Base-by-base conservation (phyloP, 2,888 invertebrate genomes). In the Caenorhabditis sp. region DNA sequence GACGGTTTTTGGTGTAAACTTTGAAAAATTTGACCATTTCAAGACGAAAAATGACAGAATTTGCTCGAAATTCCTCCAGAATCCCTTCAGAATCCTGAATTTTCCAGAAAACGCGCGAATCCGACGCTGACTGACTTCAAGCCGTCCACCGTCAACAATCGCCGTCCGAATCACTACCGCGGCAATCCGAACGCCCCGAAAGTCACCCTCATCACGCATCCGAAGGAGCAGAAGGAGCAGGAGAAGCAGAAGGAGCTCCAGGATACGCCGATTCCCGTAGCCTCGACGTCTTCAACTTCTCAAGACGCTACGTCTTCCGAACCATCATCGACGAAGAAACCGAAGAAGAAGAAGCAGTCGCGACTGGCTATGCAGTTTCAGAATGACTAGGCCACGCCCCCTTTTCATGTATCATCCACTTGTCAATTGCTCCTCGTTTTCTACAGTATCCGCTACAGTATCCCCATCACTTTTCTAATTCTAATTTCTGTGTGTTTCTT, bases 81-180 rank as follows among this genome's bases (percentile, higher is more conserved):
- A n/a, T n/a, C n/a, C n/a, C n/a, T 40, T 13, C 40, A 40, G 13
- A 40, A 40, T 13, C 9, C 13, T 13, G 13, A 40, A 11, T 28
- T 20, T 76, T 67, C 32, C 44, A 76, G 76, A 32, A 76, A 53
- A 55, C 60, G 67, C 24, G 35, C 56, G 15, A 71, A 71, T 22
- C 72, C 68, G 28, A 51, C 58, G 11, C 15, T 77, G n/a, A 82
- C 77, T 5, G 81, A 82, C 26, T 82, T 82, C 60, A 82, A 82
- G 18, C 81, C 81, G 53, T 77, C 81, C 0, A 60, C 71, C 0
- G 64, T 26, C 32, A 35, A 40, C 24, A 60, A 40, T 22, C 53
- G 50, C 24, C 76, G 67, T 40, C 47, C 35, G 3, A 61, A 61
- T 37, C 20, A 40, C 26, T 53, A 61, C 51, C 37, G 24, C n/a